Evolutionary conservation across 2,888 invertebrate species (phyloP), one percentile per base, ranked within the genome.

Genomic region (Hymenopus coronatus): DNA sequence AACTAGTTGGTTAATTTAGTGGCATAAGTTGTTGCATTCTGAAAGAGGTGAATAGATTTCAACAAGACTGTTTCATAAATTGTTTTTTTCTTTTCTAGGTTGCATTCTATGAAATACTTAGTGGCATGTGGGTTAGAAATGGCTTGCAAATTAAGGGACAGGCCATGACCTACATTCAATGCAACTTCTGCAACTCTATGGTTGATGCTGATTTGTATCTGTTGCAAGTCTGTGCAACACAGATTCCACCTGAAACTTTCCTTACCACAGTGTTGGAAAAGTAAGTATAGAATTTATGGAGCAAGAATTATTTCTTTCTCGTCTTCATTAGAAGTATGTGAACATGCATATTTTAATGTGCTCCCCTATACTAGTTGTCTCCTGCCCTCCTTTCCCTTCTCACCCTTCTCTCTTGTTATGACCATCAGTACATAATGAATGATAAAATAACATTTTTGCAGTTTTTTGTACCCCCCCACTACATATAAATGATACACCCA

Each of bases 151-250:
- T 99, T 92, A 98, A 98, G 93, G 99, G 99, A n/a, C 99, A 99
- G 94, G 98, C 98, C 81, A 99, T 99, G 98, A 98, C 99, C 28
- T 99, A 99, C 94, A 98, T 99, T 92, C 99, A 99, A 94, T 98
- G 98, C 91, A 99, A 99, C 94, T 99, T 99, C 94, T 99, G 99
- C 94, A 99, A 99, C 94, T 98, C 98, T 20, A 98, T 99, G 98
- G 98, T 98, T 20, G 99, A 99, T 93, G 98, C 99, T 92, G 99
- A 99, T 94, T 94, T 99, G 91, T 99, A 98, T 94, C 96, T 99
- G 92, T 94, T 99, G 91, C 99, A 99, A 95, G 96, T 99, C 88
- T 98, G 98, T 93, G 97, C 98, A 81, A 97, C 97, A 28, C 96
- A 97, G 92, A 94, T 99, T 90, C 97, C 97, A 88, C 96, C 98